Base-by-base conservation (phyloP, 2,113 vertebrate genomes). In the Chaetodon auriga region DNA sequence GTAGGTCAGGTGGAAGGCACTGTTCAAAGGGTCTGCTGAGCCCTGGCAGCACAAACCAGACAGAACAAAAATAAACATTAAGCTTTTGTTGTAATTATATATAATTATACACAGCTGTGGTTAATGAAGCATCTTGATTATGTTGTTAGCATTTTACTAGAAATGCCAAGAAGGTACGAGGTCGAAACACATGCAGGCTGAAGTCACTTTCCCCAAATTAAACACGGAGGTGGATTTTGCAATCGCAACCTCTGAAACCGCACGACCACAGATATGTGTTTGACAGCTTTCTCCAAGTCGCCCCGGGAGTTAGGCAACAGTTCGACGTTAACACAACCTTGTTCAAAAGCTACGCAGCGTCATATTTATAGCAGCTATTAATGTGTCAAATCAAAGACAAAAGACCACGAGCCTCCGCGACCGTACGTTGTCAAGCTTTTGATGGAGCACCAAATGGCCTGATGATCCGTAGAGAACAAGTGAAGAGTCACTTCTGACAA, bases 1-100 rank as follows among this genome's bases (percentile, higher is more conserved):
- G 90, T 99, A 99, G 0, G 98, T 99, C 87, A 99, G 94, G 78
- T 99, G 98, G 85, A 99, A 99, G 9, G 98, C 98, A 68, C 98
- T 99, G 92, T 99, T 99, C 60, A 99, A 90, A 35, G 98, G 98
- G 92, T 99, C 98, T 4, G 98, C 97, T 38, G 98, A 96, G 66
- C 98, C 98, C 95, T 96, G 86, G 74, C 16, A 12, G 35, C 0
- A 35, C 63, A 25, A 64, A 23, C 0, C 11, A 71, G 15, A 64
- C 4, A 25, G 5, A 35, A 30, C 2, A 30, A 19, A 75, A 14
- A 35, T 4, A n/a, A 1, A 41, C 21, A 63, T 10, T 12, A 63
- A 6, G 21, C 13, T 53, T 55, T n/a, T 3, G 21, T 54, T 25
- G 1, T 12, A 68, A 10, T 21, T 63, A 62, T 7, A 8, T 5